Base-by-base conservation (phyloP, 2,113 vertebrate genomes). In the Picathartes gymnocephalus region DNA sequence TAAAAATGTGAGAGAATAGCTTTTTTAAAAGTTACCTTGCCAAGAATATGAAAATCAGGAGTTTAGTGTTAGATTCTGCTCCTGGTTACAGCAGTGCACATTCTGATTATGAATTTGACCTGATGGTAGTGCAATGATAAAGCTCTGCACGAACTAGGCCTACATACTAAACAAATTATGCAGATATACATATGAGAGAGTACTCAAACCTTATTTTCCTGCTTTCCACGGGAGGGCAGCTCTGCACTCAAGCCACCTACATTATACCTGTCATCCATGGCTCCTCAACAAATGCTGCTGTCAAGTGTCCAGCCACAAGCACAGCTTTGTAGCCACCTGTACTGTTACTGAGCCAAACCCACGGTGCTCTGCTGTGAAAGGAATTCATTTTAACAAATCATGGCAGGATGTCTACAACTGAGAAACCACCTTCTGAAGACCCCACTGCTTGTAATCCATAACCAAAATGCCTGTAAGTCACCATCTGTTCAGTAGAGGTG, bases 191-290 rank as follows among this genome's bases (percentile, higher is more conserved):
- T 2, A 10, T 1, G 4, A 51, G 13, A 60, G 37, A 45, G 45
- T 6, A 13, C 23, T 35, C 39, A 45, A 45, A 1, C 4, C 2
- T 14, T 19, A 13, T 54, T 33, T 37, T 5, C 25, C 7, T 7
- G 35, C 30, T 72, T 71, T 56, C 95, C 94, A 90, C 78, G 1
- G 86, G 91, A 91, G 84, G 93, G 91, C 91, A 76, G 86, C 91
- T 56, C 39, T 30, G n/a, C n/a, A 20, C 44, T 30, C 1, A 57
- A 81, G 66, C 53, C 71, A 54, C n/a, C 40, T 9, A 1, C 37
- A 15, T 1, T 4, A 4, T 0, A 4, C 13, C 6, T 3, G 3
- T 17, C 51, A 73, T 2, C 58, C 6, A 1, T 22, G 62, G 42
- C 50, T 40, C 57, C 60, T 5, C 42, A 35, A 1, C 22, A 58